Evolutionary conservation across 2,888 invertebrate genomes (phyloP).

Genomic region (Mesorhabditis belari): DNA sequence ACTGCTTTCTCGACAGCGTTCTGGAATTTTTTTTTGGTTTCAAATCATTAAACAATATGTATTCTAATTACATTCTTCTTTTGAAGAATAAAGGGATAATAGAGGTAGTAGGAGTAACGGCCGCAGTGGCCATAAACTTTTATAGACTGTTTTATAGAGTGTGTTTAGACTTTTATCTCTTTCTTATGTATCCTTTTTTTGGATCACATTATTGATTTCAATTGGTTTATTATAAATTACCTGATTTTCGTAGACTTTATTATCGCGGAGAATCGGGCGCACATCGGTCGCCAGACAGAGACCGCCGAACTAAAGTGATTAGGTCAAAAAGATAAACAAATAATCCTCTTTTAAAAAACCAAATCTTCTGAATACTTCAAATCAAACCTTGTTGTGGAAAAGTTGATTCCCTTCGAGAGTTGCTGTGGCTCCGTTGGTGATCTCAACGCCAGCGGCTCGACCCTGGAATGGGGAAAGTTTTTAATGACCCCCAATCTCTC

Average conservation of each 20-base stretch:
- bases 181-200: too few species aligned
- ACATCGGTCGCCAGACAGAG: constrained; percentile 52
- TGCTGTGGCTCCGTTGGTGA: constrained; percentile 99
- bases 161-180: too few species aligned
- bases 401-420: constrained; percentile 95
- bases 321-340: not conserved
- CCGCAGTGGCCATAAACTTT: too few species aligned
- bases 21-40: too few species aligned
- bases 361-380: not conserved
- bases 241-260: constrained; percentile 88
- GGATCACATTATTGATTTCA: too few species aligned
- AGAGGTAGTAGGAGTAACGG: too few species aligned
- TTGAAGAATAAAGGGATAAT: too few species aligned
- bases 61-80: too few species aligned
- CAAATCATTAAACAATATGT: too few species aligned
- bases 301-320: constrained; percentile 56
- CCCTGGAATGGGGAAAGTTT: constrained; percentile 68
- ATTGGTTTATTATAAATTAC: too few species aligned
- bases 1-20: constrained; percentile 98
- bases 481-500: constrained; percentile 58
- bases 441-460: constrained; percentile 93
- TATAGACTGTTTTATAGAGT: too few species aligned
- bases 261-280: constrained; percentile 61
- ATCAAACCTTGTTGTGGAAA: constrained; percentile 71
- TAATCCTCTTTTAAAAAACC: not conserved